Conservation (phyloP, 2,113 vertebrate species). For the Crotalus horridus region DNA sequence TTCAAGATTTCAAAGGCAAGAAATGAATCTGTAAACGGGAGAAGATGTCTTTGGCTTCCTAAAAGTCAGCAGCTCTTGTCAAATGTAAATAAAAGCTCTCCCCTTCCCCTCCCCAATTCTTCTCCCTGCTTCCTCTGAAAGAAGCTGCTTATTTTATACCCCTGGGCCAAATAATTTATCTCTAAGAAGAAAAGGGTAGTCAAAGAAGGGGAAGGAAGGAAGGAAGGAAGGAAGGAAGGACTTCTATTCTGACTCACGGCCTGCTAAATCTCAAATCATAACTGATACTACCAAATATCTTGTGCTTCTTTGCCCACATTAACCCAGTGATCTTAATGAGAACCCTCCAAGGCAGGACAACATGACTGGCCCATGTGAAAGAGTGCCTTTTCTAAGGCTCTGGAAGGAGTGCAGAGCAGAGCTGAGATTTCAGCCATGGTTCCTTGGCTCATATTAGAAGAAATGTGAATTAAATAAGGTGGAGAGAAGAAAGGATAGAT, state of each 20-base stretch:
- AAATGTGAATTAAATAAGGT: background rate
- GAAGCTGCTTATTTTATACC: background rate
- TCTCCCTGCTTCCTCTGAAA: background rate
- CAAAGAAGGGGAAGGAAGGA: background rate
- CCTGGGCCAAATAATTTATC: background rate
- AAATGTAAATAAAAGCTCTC: background rate
- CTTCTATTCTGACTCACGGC: background rate
- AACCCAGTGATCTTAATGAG: too few species aligned
- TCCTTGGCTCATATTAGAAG: background rate
- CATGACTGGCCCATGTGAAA: background rate
- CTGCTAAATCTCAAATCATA: background rate
- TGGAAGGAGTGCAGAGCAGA: too few species aligned
- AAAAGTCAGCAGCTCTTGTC: background rate
- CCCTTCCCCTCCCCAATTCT: background rate
- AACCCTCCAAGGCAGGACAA: background rate
- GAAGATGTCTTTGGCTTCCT: background rate
- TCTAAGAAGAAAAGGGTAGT: background rate
- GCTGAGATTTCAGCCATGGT: background rate
- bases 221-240: background rate
- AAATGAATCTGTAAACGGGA: background rate
- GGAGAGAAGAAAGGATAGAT: background rate
- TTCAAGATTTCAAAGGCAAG: background rate
- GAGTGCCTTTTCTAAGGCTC: background rate
- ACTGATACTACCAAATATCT: background rate
- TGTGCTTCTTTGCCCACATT: background rate